Evolutionary conservation across 2,888 invertebrate species (phyloP).

Genomic region (Plagodis dolabraria): DNA sequence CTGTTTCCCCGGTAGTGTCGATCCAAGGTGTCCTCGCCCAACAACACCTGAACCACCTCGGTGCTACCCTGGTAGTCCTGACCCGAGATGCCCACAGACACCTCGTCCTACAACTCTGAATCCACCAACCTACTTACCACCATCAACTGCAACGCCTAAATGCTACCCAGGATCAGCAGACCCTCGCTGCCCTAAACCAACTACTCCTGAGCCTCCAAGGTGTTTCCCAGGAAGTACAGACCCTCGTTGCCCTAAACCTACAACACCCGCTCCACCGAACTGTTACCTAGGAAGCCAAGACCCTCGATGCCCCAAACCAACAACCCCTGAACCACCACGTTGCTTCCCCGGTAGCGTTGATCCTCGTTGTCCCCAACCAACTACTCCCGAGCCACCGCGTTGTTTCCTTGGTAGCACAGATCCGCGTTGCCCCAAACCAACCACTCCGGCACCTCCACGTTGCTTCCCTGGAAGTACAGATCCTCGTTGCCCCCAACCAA

Average conservation of each 20-base stretch:
- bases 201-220: constrained; percentile 36
- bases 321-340: constrained; percentile 45
- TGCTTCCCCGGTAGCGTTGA: constrained; percentile 47
- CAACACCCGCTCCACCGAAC: constrained; percentile 32
- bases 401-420: constrained; percentile 58
- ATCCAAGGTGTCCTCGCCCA: constrained; percentile 46
- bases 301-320: constrained; percentile 48
- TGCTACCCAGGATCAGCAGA: constrained; percentile 50
- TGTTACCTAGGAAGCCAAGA: constrained; percentile 52
- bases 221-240: constrained; percentile 53
- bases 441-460: constrained; percentile 44
- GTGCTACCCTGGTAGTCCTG: constrained; percentile 51
- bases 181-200: constrained; percentile 40
- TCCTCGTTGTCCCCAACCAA: constrained; percentile 45
- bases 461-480: constrained; percentile 41
- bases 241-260: constrained; percentile 55
- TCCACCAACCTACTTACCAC: constrained; percentile 19
- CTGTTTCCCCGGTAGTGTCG: constrained; percentile 39
- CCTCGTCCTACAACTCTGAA: constrained; percentile 42
- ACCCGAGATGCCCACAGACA: constrained; percentile 47
- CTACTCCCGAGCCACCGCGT: constrained; percentile 39
- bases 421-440: constrained; percentile 49
- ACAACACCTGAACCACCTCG: constrained; percentile 40
- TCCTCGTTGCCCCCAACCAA: constrained; percentile 45
- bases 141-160: constrained; percentile 17